Percentiles rank a stretch among this genome's conserved stretches.
Conservation (phyloP, 2,797 vertebrate species). For the Cirrhinus mrigala region DNA sequence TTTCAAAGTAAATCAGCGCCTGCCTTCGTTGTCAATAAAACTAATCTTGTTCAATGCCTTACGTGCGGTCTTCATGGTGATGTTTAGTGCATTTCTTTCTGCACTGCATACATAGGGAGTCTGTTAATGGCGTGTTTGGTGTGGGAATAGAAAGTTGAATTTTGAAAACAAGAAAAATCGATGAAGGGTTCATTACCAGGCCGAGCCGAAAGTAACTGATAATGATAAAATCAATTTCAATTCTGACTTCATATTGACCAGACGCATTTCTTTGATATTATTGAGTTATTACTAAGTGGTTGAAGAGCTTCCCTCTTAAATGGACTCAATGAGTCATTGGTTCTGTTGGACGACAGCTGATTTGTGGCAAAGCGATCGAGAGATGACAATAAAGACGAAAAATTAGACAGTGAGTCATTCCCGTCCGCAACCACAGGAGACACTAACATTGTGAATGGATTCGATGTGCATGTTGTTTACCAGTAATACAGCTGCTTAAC, state of each 20-base stretch:
- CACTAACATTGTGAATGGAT: neutral
- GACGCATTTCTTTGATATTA: slow-evolving; percentile 51
- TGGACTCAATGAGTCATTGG: slow-evolving; percentile 24
- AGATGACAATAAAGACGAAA: neutral
- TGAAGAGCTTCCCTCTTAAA: slow-evolving; percentile 45
- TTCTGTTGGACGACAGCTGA: slow-evolving; percentile 1
- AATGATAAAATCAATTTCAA: slow-evolving; percentile 61
- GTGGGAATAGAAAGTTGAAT: slow-evolving; percentile 29
- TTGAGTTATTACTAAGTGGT: slow-evolving; percentile 51
- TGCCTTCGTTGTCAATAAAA: neutral
- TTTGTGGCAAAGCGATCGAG: neutral
- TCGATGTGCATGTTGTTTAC: neutral
- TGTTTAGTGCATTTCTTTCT: neutral
- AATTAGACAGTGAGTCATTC: slow-evolving; percentile 18
- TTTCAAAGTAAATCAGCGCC: neutral
- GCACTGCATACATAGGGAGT: neutral
- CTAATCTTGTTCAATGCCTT: neutral
- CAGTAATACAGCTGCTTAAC: slow-evolving; percentile 10
- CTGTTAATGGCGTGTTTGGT: neutral
- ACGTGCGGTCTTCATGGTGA: slow-evolving; percentile 3
- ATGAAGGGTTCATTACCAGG: slow-evolving; percentile 51
- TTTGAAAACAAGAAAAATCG: slow-evolving; percentile 46
- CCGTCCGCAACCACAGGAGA: neutral
- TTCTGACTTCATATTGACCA: slow-evolving; percentile 46
- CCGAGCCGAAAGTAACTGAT: slow-evolving; percentile 54